Conservation (phyloP, 37 sponge, comb jelly and placozoan species). For the Agelas oroides region DNA sequence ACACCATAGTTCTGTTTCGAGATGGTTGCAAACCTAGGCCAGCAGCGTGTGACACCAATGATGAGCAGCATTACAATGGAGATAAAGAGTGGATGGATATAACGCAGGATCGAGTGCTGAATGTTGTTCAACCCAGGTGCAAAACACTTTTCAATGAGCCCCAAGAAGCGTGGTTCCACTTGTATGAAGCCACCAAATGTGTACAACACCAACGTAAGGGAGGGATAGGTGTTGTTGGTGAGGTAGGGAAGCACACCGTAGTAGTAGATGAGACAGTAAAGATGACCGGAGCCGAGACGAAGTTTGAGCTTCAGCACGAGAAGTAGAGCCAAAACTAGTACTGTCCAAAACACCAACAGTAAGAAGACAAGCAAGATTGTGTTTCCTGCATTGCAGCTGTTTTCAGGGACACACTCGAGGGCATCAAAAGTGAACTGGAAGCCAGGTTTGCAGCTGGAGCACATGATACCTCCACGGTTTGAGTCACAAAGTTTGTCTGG, state of each 20-base stretch:
- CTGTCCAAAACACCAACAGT: too few relatives aligned
- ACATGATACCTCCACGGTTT: too few relatives aligned
- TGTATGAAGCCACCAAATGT: conserved; percentile 12
- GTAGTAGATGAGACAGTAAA: conserved; percentile 56
- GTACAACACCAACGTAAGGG: background rate
- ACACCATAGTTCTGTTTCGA: background rate
- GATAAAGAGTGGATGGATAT: conserved; percentile 26
- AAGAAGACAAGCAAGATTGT: too few relatives aligned
- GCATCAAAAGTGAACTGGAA: too few relatives aligned
- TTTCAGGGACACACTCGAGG: too few relatives aligned
- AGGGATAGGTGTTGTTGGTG: conserved; percentile 3
- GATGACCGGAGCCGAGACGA: conserved; percentile 40
- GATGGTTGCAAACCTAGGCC: background rate
- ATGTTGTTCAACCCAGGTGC: background rate
- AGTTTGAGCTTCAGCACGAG: conserved; percentile 7
- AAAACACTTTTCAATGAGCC: conserved; percentile 1
- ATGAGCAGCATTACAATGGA: background rate
- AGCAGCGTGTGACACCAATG: background rate
- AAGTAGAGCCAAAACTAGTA: background rate
- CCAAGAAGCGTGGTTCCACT: conserved; percentile 15
- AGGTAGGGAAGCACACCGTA: conserved; percentile 49
- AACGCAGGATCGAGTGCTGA: background rate
- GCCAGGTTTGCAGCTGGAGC: too few relatives aligned
- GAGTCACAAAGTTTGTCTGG: too few relatives aligned
- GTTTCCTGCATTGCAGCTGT: too few relatives aligned